Conservation (phyloP, 2,113 vertebrate genomes). For the Oncorhynchus masou region DNA sequence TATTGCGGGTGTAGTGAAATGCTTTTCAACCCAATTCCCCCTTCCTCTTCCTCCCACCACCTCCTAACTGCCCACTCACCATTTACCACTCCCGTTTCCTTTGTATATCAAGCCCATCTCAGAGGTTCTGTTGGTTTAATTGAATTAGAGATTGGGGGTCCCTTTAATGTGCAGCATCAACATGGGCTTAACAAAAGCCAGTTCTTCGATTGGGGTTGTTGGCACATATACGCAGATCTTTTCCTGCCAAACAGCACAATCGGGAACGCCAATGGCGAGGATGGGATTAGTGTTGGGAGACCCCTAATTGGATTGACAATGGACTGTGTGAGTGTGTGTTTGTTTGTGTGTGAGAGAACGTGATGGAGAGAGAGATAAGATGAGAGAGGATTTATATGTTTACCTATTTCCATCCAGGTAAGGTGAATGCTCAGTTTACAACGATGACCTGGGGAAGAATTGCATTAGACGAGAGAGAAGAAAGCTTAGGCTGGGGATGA, state of each 20-base stretch:
- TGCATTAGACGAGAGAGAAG: no score
- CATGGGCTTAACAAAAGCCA: conserved; percentile 28
- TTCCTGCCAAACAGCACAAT: conserved; percentile 47
- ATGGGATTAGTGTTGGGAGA: conserved; percentile 39
- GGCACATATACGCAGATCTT: conserved; percentile 13
- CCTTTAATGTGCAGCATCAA: conserved; percentile 45
- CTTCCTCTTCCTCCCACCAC: background rate
- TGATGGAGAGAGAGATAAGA: no score
- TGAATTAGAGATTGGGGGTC: conserved; percentile 43
- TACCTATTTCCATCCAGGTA: no score
- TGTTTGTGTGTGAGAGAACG: no score
- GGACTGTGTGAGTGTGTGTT: background rate
- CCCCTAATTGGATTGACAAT: conserved; percentile 40
- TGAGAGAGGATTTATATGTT: background rate
- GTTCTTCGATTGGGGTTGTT: conserved; percentile 27
- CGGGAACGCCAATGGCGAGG: conserved; percentile 24
- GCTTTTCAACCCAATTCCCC: background rate
- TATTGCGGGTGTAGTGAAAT: no score
- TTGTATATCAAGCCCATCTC: conserved; percentile 18
- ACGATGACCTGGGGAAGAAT: no score
- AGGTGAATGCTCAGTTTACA: no score
- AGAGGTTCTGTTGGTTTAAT: conserved; percentile 38
- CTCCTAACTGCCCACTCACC: background rate
- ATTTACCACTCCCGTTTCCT: background rate
- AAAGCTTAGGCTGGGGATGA: no score